phyloP scores from a whole-genome alignment of 92 coral and sea anemone species.

The Ricordea florida region DNA sequence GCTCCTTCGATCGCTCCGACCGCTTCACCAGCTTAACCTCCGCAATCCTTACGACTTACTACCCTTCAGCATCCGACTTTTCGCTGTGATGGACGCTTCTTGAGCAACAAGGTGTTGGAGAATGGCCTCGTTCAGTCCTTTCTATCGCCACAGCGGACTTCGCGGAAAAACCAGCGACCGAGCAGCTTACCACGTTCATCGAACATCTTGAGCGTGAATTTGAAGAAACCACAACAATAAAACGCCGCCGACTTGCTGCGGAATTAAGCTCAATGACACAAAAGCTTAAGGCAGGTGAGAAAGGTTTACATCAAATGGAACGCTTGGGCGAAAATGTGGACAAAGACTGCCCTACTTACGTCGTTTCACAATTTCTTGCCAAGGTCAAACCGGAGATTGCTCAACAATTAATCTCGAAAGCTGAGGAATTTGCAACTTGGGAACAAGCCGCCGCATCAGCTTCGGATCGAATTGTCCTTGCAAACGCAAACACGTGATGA shows the following conservation, averaged over 20 bases:
- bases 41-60: conserved; percentile 10
- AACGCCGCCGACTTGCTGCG: conserved; percentile 15
- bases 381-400: conserved; percentile 24
- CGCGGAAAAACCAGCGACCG: conserved; percentile 8
- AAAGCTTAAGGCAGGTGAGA: not conserved
- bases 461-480: conserved; percentile 26
- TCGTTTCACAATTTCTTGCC: conserved; percentile 29
- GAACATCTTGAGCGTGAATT: conserved; percentile 1
- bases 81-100: conserved; percentile 14
- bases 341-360: too few species aligned
- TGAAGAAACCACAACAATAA: conserved; percentile 22
- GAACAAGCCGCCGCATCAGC: conserved; percentile 23
- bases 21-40: not conserved
- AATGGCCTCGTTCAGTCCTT: conserved; percentile 30
- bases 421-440: conserved; percentile 10
- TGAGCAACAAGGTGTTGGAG: conserved; percentile 39
- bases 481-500: too few species aligned
- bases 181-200: conserved; percentile 19
- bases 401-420: conserved; percentile 18
- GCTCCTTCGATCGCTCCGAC: not conserved
- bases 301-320: not conserved
- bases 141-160: conserved; percentile 7
- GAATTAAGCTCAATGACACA: conserved; percentile 23
- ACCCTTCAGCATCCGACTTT: conserved; percentile 41
- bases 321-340: too few species aligned